A percentile compares a stretch with the other conserved stretches of the same genome.
Evolutionary conservation across 64 coral and sea anemone species (phyloP).

Genomic region (Actinia equina): DNA sequence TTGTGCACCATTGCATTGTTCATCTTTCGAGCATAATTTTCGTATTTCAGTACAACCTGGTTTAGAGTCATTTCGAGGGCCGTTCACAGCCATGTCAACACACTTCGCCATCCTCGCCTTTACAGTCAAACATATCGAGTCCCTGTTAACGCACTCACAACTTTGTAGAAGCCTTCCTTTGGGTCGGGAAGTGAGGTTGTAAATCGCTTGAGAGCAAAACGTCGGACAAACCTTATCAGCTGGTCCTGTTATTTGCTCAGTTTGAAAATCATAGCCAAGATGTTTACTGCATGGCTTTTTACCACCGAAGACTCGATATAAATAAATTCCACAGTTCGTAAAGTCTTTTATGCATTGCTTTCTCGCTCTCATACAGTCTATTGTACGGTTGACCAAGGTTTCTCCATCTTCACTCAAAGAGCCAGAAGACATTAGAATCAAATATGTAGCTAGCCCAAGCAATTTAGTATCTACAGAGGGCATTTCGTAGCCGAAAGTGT

Average conservation of each 20-base stretch:
- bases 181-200: constrained; percentile 26
- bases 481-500: not conserved
- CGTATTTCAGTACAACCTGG: constrained; percentile 31
- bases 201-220: constrained; percentile 22
- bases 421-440: constrained; percentile 11
- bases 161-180: constrained; percentile 31
- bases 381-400: constrained; percentile 1
- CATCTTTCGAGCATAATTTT: constrained; percentile 15
- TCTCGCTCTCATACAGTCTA: constrained; percentile 17
- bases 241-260: constrained; percentile 14
- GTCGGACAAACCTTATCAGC: constrained; percentile 30
- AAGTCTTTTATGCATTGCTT: not conserved
- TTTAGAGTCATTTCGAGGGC: constrained; percentile 19
- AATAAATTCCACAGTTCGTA: not conserved
- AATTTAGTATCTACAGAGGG: constrained; percentile 13
- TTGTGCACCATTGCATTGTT: constrained; percentile 13
- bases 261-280: not conserved
- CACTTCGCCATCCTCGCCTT: constrained; percentile 44
- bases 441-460: constrained; percentile 20
- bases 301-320: not conserved
- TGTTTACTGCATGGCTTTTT: not conserved
- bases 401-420: not conserved
- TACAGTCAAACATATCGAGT: constrained; percentile 33
- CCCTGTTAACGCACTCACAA: constrained; percentile 21
- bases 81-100: constrained; percentile 4